These are phyloP conservation scores for Chionis minor DNA, from an alignment of 2,113 vertebrate species.

Conservation along the genomic window DNA sequence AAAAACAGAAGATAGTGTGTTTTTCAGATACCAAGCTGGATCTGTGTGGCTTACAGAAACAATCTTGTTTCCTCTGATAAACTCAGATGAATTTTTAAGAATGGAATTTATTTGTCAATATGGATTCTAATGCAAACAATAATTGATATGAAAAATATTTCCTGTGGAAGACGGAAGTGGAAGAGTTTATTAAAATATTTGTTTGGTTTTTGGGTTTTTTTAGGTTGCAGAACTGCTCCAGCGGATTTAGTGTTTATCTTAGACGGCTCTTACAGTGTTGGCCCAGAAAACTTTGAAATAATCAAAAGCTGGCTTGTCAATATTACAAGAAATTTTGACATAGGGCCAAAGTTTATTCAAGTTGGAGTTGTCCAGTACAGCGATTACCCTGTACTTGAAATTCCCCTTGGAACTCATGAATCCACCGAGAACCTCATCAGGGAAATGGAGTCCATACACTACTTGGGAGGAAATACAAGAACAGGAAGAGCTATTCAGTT, in stretches of 20 bases:
- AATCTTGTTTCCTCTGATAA: not conserved
- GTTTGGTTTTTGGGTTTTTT: not conserved
- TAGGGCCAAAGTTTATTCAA: slow-evolving; percentile 94
- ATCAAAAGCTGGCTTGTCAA: slow-evolving; percentile 96
- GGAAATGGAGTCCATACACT: slow-evolving; percentile 88
- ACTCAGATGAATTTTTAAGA: not conserved
- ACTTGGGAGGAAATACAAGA: slow-evolving; percentile 93
- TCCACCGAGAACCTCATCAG: slow-evolving; percentile 81
- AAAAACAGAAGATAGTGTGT: not conserved
- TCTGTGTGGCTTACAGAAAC: not conserved
- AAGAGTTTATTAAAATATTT: not conserved
- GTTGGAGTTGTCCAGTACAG: slow-evolving; percentile 97
- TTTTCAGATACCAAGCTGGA: not conserved
- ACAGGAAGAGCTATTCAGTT: slow-evolving; percentile 94
- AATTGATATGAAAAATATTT: not conserved
- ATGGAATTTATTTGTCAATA: not conserved
- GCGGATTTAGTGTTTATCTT: slow-evolving; percentile 96
- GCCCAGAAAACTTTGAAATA: slow-evolving; percentile 95
- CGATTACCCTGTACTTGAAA: slow-evolving; percentile 90
- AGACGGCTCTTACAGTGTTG: slow-evolving; percentile 96
- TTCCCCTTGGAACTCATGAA: slow-evolving; percentile 85
- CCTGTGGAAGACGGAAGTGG: not conserved
- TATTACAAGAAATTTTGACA: slow-evolving; percentile 92
- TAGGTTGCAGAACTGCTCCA: slow-evolving; percentile 93
- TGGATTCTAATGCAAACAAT: not conserved